Base-by-base conservation (phyloP, 2,888 invertebrate species). In the Miltochrista miniata region DNA sequence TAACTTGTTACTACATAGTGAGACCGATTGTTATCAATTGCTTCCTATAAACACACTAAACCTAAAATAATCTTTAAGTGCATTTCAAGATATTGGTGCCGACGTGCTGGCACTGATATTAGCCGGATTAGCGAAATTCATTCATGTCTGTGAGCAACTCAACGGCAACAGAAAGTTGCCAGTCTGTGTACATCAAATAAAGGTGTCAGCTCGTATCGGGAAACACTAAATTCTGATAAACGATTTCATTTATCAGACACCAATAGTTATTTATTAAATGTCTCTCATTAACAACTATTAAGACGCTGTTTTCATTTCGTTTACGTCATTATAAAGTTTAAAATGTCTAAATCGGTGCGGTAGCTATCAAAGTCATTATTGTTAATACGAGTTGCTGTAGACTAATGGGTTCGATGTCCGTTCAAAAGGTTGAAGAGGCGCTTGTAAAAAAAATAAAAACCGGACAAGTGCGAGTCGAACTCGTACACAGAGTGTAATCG, bases 151-250 rank as follows among this genome's bases (percentile, higher is more conserved):
- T 34, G 11, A 10, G 30, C 39, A 46, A 29, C 39, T 15, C n/a
- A 29, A 9, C 12, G 34, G 2, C 14, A 24, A 15, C 47, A 30
- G 7, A 41, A 40, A 41, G 29, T 47, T 7, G 37, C 8, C 9
- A 33, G 43, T 42, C 38, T 48, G 5, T 12, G 7, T 0, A 14
- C 14, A 2, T 40, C 24, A 3, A 41, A 24, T 35, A 14, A 24
- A 18, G 61, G 60, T 53, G 50, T 34, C 55, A 18, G 30, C 43
- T 46, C 49, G 55, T 68, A 65, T 65, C 48, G 65, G 61, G 36
- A 64, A 64, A 59, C 68, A 40, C 49, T 65, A 61, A 64, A 64
- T 61, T 61, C 56, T 61, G 56, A 61, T 64, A 59, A 61, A 66
- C 48, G 45, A 53, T 64, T 56, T 60, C 53, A 52, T 60, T 66